Evolutionary conservation across 23 tunicate genomes (phyloP).

Genomic region (Ciona savignyi): DNA sequence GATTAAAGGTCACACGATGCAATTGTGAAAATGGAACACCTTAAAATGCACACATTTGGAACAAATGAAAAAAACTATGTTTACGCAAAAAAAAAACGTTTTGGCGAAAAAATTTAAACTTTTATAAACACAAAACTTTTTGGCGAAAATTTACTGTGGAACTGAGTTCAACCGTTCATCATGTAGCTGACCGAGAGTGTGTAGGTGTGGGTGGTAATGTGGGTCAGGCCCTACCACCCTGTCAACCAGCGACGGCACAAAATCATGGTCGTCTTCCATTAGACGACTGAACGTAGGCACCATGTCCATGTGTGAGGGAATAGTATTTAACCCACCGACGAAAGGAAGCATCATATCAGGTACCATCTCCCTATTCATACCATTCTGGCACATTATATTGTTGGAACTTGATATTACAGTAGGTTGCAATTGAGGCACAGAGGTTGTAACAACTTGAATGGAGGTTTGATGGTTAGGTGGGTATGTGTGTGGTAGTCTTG

Average conservation of each 20-base stretch:
- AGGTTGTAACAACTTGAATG: not conserved
- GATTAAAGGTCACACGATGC: too few relatives aligned
- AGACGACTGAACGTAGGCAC: conserved; percentile 36
- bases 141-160: not conserved
- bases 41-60: too few relatives aligned
- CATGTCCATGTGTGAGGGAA: not conserved
- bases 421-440: not conserved
- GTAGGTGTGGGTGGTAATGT: conserved; percentile 1
- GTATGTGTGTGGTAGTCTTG: not conserved
- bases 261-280: conserved; percentile 41
- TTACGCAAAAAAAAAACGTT: too few relatives aligned
- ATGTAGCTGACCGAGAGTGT: not conserved
- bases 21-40: too few relatives aligned
- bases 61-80: too few relatives aligned
- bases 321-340: not conserved
- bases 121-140: too few relatives aligned
- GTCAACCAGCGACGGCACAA: conserved; percentile 38
- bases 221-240: conserved; percentile 15
- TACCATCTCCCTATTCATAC: not conserved
- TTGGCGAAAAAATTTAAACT: too few relatives aligned
- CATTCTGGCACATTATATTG: not conserved
- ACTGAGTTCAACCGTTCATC: conserved; percentile 1
- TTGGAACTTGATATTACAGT: not conserved
- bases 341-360: not conserved
- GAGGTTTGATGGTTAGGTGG: not conserved